phyloP scores from a whole-genome alignment of 1,140 invertebrate genomes.

The Holcopasites calliopsidis region DNA sequence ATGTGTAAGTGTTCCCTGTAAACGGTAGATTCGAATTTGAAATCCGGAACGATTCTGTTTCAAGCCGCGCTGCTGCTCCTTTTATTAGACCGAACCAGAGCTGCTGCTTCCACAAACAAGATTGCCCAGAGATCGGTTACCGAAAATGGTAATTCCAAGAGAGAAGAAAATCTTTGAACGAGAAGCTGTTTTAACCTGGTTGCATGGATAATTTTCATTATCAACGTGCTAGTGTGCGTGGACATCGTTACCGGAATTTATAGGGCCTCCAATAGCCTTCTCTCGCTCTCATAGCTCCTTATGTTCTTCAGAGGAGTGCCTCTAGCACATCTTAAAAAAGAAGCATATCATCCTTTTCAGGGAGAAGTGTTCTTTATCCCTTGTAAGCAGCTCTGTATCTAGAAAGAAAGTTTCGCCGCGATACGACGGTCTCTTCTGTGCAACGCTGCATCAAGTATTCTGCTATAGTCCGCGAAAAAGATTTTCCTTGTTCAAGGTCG shows the following conservation, averaged over 20 bases:
- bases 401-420: background rate
- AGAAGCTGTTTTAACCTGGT: background rate
- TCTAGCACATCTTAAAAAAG: conserved; percentile 3
- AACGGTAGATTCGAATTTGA: conserved; percentile 4
- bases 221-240: too few species aligned
- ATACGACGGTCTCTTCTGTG: conserved; percentile 3
- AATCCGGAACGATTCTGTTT: background rate
- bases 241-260: conserved; percentile 12
- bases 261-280: background rate
- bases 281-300: background rate
- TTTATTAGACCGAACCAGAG: background rate
- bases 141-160: background rate
- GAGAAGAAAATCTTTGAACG: background rate
- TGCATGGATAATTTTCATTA: conserved; percentile 1
- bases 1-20: background rate
- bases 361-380: conserved; percentile 4
- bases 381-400: background rate
- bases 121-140: too few species aligned
- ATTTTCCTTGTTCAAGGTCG: background rate
- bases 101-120: background rate
- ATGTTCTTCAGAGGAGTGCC: background rate
- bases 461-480: background rate
- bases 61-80: background rate
- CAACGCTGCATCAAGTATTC: too few species aligned
- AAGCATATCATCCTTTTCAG: conserved; percentile 13